Percentiles rank a stretch among this genome's conserved stretches.
Conservation (phyloP, 2,113 vertebrate genomes). For the Poeciliopsis turrubarensis region DNA sequence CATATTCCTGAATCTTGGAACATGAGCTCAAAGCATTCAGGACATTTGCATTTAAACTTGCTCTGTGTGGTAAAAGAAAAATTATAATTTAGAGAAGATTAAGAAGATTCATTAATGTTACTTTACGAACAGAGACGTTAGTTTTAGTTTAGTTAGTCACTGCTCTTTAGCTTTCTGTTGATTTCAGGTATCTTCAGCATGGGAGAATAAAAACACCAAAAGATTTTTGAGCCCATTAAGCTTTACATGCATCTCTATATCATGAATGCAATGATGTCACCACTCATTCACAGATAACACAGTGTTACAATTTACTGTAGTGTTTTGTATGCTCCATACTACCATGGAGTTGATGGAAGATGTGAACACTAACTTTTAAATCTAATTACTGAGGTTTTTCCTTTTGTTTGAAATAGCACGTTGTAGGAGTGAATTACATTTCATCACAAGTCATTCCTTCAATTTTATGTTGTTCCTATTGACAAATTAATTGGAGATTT, state of each 20-base stretch:
- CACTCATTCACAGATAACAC: background rate
- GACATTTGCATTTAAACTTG: background rate
- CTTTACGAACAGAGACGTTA: background rate
- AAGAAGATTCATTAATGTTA: background rate
- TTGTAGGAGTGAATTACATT: too few relatives aligned
- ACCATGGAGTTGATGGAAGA: background rate
- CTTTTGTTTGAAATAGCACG: too few relatives aligned
- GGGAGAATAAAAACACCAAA: background rate
- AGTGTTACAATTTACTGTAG: background rate
- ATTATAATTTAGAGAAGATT: background rate
- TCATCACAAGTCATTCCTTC: too few relatives aligned
- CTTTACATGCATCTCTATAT: too few relatives aligned
- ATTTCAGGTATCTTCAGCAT: background rate
- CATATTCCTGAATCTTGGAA: conserved; percentile 7
- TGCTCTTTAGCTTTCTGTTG: background rate
- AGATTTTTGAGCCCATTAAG: background rate
- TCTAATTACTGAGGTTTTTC: background rate
- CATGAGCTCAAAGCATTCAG: conserved; percentile 12
- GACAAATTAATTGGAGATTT: too few relatives aligned
- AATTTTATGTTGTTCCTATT: too few relatives aligned
- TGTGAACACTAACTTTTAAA: background rate
- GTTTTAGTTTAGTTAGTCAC: background rate
- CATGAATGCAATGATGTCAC: background rate
- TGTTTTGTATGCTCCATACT: background rate
- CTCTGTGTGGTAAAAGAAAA: conserved; percentile 8